Evolutionary conservation across 2,888 invertebrate genomes (phyloP), one percentile per base, ranked within the genome.

Genomic region (Aradus depressus): DNA sequence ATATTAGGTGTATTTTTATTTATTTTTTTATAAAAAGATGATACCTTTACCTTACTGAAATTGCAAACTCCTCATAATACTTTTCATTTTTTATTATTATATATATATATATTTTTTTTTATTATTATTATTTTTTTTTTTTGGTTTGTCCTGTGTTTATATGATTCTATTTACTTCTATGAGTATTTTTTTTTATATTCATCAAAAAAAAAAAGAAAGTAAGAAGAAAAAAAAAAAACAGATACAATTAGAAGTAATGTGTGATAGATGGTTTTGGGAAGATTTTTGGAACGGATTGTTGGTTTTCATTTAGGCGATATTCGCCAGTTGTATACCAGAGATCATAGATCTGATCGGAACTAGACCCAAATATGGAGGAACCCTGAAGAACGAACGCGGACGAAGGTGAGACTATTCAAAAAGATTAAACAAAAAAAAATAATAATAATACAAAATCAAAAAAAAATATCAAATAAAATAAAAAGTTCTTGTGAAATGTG

Each of bases 241-340:
- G n/a, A n/a, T n/a, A n/a, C n/a, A n/a, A n/a, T n/a, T n/a, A n/a
- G n/a, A n/a, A n/a, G n/a, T n/a, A n/a, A n/a, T n/a, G n/a, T n/a
- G n/a, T n/a, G n/a, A n/a, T n/a, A n/a, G n/a, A n/a, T n/a, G n/a
- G n/a, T n/a, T n/a, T n/a, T n/a, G n/a, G n/a, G n/a, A n/a, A n/a
- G n/a, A n/a, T n/a, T n/a, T 42, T 55, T 57, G 51, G 56, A 55
- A 59, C 39, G 43, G 45, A 52, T 64, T 66, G 64, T 65, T 66
- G 57, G 51, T 57, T 51, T 56, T 56, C 55, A 67, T 68, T 64
- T 74, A 96, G 95, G 97, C 97, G 81, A 95, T 97, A 85, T 98
- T 98, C 88, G 97, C 97, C 80, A 95, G 93, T 85, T 96, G 95
- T 85, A 95, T 98, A 79, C 97, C 97, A 75, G 97, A 98, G 86